phyloP scores from a whole-genome alignment of 2,797 vertebrate species.

The Antrozous pallidus region DNA sequence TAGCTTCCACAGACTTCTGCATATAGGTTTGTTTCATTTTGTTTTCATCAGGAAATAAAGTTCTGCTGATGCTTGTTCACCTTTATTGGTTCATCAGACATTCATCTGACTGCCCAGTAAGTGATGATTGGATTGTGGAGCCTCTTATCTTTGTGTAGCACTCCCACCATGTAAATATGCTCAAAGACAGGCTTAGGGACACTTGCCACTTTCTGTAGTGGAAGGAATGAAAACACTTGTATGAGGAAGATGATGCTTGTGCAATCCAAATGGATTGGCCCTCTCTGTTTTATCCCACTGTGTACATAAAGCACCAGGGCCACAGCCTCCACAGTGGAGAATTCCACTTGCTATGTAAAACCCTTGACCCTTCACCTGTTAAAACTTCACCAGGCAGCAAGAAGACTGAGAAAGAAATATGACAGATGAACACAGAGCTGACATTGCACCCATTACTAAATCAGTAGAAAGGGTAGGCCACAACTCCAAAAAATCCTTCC shows the following conservation, averaged over 20 bases:
- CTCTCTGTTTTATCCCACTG: rapidly evolving
- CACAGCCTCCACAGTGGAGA: rapidly evolving
- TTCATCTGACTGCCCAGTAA: not conserved
- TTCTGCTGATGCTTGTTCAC: not conserved
- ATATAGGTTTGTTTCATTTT: not conserved
- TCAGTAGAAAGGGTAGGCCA: not conserved
- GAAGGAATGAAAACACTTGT: not conserved
- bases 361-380: not conserved
- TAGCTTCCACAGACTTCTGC: no score
- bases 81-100: not conserved
- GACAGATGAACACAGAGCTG: not conserved
- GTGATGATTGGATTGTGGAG: not conserved
- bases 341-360: not conserved
- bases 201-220: rapidly evolving
- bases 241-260: not conserved
- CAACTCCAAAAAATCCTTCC: not conserved
- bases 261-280: not conserved
- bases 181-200: not conserved
- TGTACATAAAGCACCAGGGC: rapidly evolving
- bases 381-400: not conserved
- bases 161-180: no score
- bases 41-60: not conserved
- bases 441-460: not conserved
- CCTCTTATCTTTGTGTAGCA: not conserved
- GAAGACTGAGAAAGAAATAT: not conserved